Base-by-base conservation (phyloP, 2,113 vertebrate species). In the Formicarius rufipectus region DNA sequence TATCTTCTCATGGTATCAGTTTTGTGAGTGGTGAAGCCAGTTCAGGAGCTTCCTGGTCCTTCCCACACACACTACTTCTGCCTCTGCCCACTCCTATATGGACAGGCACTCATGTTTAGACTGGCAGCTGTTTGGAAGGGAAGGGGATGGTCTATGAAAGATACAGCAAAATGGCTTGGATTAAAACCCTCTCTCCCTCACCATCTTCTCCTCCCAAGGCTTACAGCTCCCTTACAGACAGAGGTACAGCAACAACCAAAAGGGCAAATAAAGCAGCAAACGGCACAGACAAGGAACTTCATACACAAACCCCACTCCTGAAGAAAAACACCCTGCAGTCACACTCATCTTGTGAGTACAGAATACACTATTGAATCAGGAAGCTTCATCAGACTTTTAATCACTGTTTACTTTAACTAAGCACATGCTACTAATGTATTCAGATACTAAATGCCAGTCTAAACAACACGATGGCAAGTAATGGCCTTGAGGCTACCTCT, bases 401-500 rank as follows among this genome's bases (percentile, higher is more conserved):
- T 93, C 88, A 71, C 79, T 90, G 92, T 93, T 97, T 87, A 87
- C 69, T 84, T 91, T 95, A 93, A 93, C 92, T 92, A 83, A 92
- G 72, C 6, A 9, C 59, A 94, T n/a, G 55, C 62, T 85, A 77
- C 63, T 88, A 83, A 96, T 90, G 68, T 55, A 96, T 95, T 90
- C 88, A 86, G 83, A 77, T 73, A 84, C 63, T 39, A 91, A 95
- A 95, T 82, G 81, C 87, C 92, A 88, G 76, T 76, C 85, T 86
- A 92, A 97, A 92, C 75, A 94, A 77, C 4, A 7, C 85, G 59
- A 74, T 35, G 55, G 44, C 80, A 82, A 91, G 74, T 49, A 89
- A 84, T 55, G 60, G 76, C 52, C 89, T 75, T 72, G 60, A 84
- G 52, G 71, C 62, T 88, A 69, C 63, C 79, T 90, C 59, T 90